Conservation (phyloP, 2,888 invertebrate genomes). For the Alloscopus bannaensis region DNA sequence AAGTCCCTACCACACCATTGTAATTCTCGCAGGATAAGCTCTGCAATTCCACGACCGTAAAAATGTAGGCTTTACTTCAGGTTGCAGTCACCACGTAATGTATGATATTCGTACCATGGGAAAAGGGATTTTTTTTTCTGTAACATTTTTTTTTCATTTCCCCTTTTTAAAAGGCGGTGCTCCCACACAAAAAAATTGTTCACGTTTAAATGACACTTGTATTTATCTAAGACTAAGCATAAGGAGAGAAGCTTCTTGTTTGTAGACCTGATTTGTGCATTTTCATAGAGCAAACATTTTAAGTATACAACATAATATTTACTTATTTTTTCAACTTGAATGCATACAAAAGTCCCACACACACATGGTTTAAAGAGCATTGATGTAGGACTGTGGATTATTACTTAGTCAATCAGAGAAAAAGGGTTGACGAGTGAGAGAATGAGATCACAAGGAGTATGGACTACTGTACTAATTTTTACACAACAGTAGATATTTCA, state of each 20-base stretch:
- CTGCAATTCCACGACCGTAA: too few relatives aligned
- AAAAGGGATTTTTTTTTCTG: slow-evolving; percentile 35
- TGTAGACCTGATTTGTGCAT: neutral
- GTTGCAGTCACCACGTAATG: neutral
- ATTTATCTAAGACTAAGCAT: too few relatives aligned
- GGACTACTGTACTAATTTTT: slow-evolving; percentile 52
- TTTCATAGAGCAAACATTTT: slow-evolving; percentile 30
- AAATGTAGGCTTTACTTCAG: neutral
- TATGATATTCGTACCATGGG: slow-evolving; percentile 32
- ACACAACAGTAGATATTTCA: slow-evolving; percentile 55
- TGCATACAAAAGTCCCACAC: too few relatives aligned
- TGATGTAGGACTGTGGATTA: too few relatives aligned
- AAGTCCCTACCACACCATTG: neutral
- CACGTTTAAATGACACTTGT: slow-evolving; percentile 6
- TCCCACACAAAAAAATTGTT: slow-evolving; percentile 10
- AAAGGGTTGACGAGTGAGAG: slow-evolving; percentile 14
- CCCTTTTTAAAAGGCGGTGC: slow-evolving; percentile 30
- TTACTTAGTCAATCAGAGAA: slow-evolving; percentile 7
- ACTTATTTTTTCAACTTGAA: too few relatives aligned
- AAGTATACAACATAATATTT: too few relatives aligned
- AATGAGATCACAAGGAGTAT: neutral
- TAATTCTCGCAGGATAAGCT: neutral
- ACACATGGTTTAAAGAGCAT: too few relatives aligned
- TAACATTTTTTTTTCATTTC: slow-evolving; percentile 25
- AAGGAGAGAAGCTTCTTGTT: too few relatives aligned